These are phyloP conservation scores for Lytechinus pictus DNA, from an alignment of 35 echinoderm and acorn worm genomes.

Conservation along the genomic window DNA sequence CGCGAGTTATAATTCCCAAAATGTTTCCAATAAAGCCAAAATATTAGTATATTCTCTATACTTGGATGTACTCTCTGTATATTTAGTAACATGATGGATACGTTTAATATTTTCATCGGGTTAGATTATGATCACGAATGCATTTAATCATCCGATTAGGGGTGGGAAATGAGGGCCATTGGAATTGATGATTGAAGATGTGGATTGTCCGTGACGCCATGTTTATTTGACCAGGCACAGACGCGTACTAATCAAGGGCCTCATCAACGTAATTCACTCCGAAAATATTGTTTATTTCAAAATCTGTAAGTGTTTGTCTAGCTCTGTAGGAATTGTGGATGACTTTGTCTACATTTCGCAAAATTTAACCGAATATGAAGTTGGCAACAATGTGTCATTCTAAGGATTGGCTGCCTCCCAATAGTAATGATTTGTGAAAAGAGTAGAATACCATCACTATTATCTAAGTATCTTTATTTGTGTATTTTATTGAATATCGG, in stretches of 20 bases:
- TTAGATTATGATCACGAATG: neutral
- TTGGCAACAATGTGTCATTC: neutral
- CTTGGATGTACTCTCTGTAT: neutral
- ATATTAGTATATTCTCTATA: neutral
- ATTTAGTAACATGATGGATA: neutral
- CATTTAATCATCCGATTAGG: neutral
- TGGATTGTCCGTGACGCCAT: slow-evolving; percentile 1
- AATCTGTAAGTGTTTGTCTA: neutral
- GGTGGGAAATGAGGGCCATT: neutral
- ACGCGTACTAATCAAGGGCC: slow-evolving; percentile 23
- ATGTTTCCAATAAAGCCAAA: neutral
- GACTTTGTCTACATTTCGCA: neutral
- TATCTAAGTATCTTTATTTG: no score
- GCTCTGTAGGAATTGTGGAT: neutral
- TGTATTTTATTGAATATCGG: no score
- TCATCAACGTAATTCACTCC: neutral
- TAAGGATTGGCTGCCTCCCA: neutral
- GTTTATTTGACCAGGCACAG: slow-evolving; percentile 33
- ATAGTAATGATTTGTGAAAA: neutral
- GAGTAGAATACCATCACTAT: no score
- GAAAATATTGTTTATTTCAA: neutral
- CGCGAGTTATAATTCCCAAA: neutral
- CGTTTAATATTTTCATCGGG: slow-evolving; percentile 2
- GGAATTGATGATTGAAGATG: slow-evolving; percentile 23
- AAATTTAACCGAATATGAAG: neutral